Evolutionary conservation across 2,797 vertebrate species (phyloP), one percentile per base, ranked within the genome.

Genomic region (Dicrostonyx torquatus): DNA sequence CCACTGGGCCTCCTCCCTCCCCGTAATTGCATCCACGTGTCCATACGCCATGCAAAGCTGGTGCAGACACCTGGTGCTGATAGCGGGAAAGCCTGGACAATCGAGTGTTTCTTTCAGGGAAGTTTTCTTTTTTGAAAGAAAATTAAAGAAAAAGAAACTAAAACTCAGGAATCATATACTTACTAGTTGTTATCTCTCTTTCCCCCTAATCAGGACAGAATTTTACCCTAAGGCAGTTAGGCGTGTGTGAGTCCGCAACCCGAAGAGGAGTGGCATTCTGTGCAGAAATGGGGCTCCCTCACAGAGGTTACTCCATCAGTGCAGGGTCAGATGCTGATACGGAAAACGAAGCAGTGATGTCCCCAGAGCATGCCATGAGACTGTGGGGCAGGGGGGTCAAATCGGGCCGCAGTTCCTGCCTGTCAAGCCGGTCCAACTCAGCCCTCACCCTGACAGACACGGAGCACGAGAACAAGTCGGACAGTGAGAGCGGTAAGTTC

Each of bases 371-470:
- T 97, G 99, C 99, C 99, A 99, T 99, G 98, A 98, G 99, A 97
- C 99, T 99, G 89, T 99, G 99, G 99, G 99, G 99, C 92, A 98
- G 99, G 97, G 99, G 99, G 97, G 99, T 99, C 97, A 99, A 99
- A 97, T 99, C 99, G 17, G 99, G 99, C 96, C 99, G 99, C 98
- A 99, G 99, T 96, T 99, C 99, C 94, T 99, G 99, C 98, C 99
- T 99, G 94, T 99, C 99, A 89, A 99, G 99, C 92, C 99, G 99
- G 97, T 99, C 99, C 97, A 99, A 99, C 98, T 99, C 99, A 2
- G 99, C 99, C 90, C 99, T 99, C 97, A 99, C 99, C 34, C 99
- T 99, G 98, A 99, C 99, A 53, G 99, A 99, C 98, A 99, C 99
- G 0, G 99, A 99, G 98, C 99, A 99, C 4, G 99, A 99, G 96